These are phyloP conservation scores for Oceanodroma tethys DNA, from an alignment of 2,113 vertebrate genomes.

Conservation along the genomic window DNA sequence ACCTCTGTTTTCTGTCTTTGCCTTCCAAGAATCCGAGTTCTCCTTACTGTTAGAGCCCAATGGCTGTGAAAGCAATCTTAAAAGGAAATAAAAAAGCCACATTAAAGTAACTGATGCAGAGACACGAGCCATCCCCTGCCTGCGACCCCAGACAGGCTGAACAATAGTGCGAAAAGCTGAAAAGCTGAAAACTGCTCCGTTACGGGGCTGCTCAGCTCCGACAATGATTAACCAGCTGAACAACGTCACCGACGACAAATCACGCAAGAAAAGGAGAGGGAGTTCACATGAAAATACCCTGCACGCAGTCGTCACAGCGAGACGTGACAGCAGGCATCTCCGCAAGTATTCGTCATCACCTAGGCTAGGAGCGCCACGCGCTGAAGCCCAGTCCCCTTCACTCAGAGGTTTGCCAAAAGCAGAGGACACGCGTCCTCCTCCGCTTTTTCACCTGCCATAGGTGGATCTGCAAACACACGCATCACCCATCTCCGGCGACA, in stretches of 20 bases:
- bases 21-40: background rate
- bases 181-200: background rate
- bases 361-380: accelerated
- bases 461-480: background rate
- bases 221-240: background rate
- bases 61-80: background rate
- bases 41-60: background rate
- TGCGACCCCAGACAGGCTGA: background rate
- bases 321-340: background rate
- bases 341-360: accelerated
- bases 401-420: background rate
- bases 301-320: background rate
- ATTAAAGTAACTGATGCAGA: background rate
- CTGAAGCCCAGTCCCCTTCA: accelerated
- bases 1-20: background rate
- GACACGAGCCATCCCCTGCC: background rate
- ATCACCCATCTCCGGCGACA: accelerated
- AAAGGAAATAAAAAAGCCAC: background rate
- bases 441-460: background rate
- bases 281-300: background rate
- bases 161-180: background rate
- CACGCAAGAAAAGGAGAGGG: background rate
- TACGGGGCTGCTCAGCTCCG: background rate
- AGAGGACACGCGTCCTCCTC: accelerated
- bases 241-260: background rate